Conservation (phyloP, 2,888 invertebrate genomes). For the Lumbricus terrestris region DNA sequence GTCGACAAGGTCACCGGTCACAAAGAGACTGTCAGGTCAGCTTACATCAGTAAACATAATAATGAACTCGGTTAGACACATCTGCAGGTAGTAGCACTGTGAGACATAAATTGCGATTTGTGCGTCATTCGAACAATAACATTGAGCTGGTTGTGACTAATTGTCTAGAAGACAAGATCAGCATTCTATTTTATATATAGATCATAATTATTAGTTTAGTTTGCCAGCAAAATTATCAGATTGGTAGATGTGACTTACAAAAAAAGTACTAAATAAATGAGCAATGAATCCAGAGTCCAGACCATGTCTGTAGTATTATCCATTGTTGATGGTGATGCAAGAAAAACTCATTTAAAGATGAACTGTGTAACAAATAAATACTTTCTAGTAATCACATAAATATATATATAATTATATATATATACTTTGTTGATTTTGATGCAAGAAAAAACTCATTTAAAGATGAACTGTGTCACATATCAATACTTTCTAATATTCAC, state of each 20-base stretch:
- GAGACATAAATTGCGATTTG: not conserved
- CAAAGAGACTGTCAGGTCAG: no score
- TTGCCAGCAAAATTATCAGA: not conserved
- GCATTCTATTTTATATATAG: not conserved
- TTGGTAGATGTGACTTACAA: not conserved
- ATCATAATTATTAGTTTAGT: not conserved
- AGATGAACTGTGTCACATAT: not conserved
- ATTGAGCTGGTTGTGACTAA: no score
- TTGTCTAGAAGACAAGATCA: not conserved
- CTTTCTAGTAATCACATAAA: not conserved
- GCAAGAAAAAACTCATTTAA: no score
- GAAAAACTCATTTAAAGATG: no score
- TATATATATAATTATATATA: no score
- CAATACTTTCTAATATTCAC: not conserved
- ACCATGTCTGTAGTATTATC: no score
- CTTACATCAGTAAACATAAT: no score
- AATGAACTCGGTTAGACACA: not conserved
- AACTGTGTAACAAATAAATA: no score
- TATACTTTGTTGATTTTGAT: no score
- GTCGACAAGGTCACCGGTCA: no score
- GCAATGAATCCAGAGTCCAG: no score
- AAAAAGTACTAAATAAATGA: not conserved
- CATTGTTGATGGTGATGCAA: no score
- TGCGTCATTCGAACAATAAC: not conserved
- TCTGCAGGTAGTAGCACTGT: not conserved